Percentiles rank a stretch among this genome's conserved stretches.
These are phyloP conservation scores for Cnemophilus loriae DNA, from an alignment of 2,113 vertebrate species.

Conservation along the genomic window DNA sequence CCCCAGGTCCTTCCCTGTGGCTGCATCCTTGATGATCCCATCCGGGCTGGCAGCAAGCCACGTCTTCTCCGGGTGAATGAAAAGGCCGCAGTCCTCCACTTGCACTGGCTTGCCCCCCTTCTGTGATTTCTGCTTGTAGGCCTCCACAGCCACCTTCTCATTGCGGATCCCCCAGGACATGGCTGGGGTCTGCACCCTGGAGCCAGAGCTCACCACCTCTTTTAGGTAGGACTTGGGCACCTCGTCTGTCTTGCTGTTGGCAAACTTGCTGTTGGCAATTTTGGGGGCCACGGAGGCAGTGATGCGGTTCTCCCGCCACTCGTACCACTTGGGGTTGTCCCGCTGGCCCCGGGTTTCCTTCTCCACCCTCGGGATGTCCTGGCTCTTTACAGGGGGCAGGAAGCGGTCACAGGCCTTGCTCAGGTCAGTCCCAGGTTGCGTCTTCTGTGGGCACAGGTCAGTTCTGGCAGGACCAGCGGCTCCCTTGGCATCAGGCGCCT, in stretches of 20 bases:
- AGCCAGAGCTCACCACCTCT: constrained; percentile 47
- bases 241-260: constrained; percentile 42
- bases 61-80: constrained; percentile 65
- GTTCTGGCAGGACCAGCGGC: fast-evolving
- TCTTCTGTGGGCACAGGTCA: fast-evolving
- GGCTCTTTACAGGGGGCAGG: not conserved
- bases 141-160: constrained; percentile 57
- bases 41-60: constrained; percentile 85
- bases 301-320: constrained; percentile 78
- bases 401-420: fast-evolving
- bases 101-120: constrained; percentile 25
- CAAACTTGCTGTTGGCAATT: constrained; percentile 73
- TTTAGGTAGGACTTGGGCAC: constrained; percentile 76
- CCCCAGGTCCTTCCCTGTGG: constrained; percentile 58
- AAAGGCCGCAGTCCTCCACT: constrained; percentile 77
- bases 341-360: constrained; percentile 76
- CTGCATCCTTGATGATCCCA: constrained; percentile 71
- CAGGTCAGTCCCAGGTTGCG: not conserved
- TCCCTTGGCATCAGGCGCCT: not conserved
- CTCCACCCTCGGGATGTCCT: constrained; percentile 67
- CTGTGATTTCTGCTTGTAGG: constrained; percentile 68
- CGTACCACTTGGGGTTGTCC: constrained; percentile 74
- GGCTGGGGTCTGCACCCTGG: constrained; percentile 63
- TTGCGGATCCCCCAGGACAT: constrained; percentile 80
- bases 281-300: constrained; percentile 76